A percentile compares a stretch with the other conserved stretches of the same genome.
Conservation (phyloP, 2,797 vertebrate genomes). For the Melanotaenia trifasciata region DNA sequence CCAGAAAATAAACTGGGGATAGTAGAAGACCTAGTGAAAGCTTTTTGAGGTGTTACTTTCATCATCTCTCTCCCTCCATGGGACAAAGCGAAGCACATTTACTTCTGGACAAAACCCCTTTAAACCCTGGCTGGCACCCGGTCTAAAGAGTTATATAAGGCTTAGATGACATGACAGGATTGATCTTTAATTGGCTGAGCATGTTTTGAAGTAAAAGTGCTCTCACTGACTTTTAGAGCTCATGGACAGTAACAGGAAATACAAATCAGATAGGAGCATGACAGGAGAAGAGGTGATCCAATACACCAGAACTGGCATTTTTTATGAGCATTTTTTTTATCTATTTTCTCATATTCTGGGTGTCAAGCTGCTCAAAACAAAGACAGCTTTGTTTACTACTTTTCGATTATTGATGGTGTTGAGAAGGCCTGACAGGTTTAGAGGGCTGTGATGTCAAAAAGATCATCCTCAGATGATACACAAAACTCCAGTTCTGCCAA, state of each 20-base stretch:
- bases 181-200: constrained; percentile 45
- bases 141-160: constrained; percentile 43
- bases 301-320: background rate
- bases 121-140: constrained; percentile 26
- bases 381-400: constrained; percentile 33
- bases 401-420: constrained; percentile 26
- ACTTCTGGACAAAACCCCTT: constrained; percentile 31
- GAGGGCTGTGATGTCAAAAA: constrained; percentile 36
- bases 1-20: constrained; percentile 32
- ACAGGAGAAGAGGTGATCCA: constrained; percentile 4
- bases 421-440: constrained; percentile 26
- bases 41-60: constrained; percentile 33
- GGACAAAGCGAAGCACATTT: constrained; percentile 38
- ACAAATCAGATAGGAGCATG: background rate
- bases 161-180: constrained; percentile 33
- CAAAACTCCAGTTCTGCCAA: constrained; percentile 9
- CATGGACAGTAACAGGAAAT: background rate
- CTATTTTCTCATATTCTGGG: constrained; percentile 9
- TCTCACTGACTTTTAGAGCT: constrained; percentile 20
- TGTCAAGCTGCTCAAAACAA: constrained; percentile 12
- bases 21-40: constrained; percentile 15
- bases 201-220: constrained; percentile 27
- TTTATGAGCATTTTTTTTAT: constrained; percentile 1
- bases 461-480: constrained; percentile 25
- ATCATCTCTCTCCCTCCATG: constrained; percentile 7